Evolutionary conservation across 2,888 invertebrate species (phyloP).

Genomic region (Torymus aiolomorphi): DNA sequence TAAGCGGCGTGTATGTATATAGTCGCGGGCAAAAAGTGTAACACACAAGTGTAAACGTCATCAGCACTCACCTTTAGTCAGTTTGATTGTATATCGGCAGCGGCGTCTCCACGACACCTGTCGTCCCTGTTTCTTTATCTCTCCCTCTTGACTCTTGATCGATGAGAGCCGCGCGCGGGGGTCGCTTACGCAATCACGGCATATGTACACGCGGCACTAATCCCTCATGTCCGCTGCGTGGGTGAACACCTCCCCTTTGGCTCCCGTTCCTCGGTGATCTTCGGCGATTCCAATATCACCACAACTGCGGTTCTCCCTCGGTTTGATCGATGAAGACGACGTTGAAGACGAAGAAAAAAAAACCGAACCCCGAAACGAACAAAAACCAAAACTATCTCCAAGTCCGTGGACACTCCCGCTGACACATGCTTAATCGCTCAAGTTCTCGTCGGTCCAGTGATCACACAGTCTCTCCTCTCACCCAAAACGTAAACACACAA

Average conservation of each 20-base stretch:
- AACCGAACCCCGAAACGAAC: not conserved
- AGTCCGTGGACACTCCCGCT: slow-evolving; percentile 28
- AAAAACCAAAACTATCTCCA: slow-evolving; percentile 24
- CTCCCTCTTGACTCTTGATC: not conserved
- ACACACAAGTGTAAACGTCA: not conserved
- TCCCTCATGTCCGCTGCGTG: not conserved
- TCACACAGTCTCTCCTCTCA: not conserved
- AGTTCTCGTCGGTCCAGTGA: not conserved
- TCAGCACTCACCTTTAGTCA: slow-evolving; percentile 42
- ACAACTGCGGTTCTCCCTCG: not conserved
- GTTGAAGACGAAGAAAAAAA: too few species aligned
- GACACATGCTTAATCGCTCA: slow-evolving; percentile 33
- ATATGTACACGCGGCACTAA: slow-evolving; percentile 21
- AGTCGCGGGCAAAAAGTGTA: not conserved
- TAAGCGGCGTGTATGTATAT: not conserved
- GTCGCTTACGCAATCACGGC: slow-evolving; percentile 38
- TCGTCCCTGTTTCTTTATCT: not conserved
- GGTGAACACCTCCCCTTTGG: not conserved
- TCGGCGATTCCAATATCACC: not conserved
- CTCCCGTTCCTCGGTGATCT: not conserved
- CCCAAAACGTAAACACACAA: too few species aligned
- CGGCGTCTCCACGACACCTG: not conserved
- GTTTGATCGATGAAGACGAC: not conserved
- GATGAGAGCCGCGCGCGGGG: slow-evolving; percentile 1
- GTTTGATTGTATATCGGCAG: not conserved